These are phyloP conservation scores for Riparia riparia DNA, from an alignment of 2,113 vertebrate species.

Conservation along the genomic window DNA sequence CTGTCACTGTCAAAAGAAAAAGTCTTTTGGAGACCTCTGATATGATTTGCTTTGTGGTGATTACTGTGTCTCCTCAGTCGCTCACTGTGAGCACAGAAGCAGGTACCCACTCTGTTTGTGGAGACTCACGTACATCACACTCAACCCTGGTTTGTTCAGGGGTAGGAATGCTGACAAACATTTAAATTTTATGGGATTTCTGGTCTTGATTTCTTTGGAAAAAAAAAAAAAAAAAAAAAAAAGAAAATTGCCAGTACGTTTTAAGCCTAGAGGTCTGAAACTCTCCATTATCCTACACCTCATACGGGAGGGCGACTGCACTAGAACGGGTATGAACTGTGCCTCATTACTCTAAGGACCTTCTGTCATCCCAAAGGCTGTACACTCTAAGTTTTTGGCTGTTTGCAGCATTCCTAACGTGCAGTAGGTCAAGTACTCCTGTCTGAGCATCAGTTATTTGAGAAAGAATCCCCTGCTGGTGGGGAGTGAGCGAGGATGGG, in stretches of 20 bases:
- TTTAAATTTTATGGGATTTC: neutral
- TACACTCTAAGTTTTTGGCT: neutral
- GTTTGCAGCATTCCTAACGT: neutral
- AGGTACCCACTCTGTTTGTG: neutral
- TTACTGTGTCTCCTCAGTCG: neutral
- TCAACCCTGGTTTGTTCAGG: neutral
- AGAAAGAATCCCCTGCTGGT: neutral
- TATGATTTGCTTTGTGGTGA: neutral
- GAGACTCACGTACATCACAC: neutral
- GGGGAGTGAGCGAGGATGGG: neutral
- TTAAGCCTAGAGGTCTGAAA: neutral
- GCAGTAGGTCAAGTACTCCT: neutral
- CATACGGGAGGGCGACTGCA: accelerated
- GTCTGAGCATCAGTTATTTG: neutral
- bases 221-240: too few species aligned
- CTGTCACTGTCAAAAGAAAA: neutral
- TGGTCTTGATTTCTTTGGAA: neutral
- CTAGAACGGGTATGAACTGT: neutral
- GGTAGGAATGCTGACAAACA: neutral
- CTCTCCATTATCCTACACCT: neutral
- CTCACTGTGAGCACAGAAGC: neutral
- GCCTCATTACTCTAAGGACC: neutral
- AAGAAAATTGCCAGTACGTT: neutral
- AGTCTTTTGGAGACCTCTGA: neutral
- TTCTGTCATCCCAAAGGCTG: neutral